Percentiles rank a stretch among this genome's conserved stretches.
These are phyloP conservation scores for Nasalis larvatus DNA, from an alignment of 2,113 vertebrate species.

Conservation along the genomic window DNA sequence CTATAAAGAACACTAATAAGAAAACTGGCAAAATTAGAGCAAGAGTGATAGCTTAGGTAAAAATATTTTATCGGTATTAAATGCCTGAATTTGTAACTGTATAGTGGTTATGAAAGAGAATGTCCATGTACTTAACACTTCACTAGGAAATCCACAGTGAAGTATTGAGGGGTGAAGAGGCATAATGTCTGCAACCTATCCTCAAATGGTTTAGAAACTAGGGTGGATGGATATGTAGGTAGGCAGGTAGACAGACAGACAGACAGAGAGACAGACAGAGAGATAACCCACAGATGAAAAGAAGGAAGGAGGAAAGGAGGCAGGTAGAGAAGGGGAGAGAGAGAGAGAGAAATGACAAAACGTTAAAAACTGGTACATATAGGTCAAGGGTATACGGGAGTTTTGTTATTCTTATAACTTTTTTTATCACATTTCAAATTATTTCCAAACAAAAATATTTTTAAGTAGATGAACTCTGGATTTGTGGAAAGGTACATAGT, in stretches of 20 bases:
- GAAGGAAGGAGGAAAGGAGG: neutral
- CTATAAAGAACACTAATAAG: neutral
- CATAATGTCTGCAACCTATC: neutral
- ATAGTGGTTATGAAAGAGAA: neutral
- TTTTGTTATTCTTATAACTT: neutral
- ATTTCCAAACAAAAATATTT: constrained; percentile 5
- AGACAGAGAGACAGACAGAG: neutral
- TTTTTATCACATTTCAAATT: constrained; percentile 19
- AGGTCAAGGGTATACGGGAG: neutral
- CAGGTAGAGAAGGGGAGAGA: neutral
- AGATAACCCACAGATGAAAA: neutral
- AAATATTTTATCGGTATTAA: neutral
- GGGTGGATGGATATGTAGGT: neutral
- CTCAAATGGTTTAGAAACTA: neutral
- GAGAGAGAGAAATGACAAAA: neutral
- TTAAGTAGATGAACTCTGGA: neutral
- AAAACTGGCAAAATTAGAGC: neutral
- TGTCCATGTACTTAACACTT: neutral
- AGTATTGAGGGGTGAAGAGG: neutral
- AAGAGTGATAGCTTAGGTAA: neutral
- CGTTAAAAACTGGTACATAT: neutral
- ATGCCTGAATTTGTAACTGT: neutral
- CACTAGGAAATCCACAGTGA: neutral
- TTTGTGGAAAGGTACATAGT: neutral
- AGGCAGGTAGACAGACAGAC: no score